A percentile compares a stretch with the other conserved stretches of the same genome.
Conservation (phyloP, 2,797 vertebrate species). For the Cossypha caffra region DNA sequence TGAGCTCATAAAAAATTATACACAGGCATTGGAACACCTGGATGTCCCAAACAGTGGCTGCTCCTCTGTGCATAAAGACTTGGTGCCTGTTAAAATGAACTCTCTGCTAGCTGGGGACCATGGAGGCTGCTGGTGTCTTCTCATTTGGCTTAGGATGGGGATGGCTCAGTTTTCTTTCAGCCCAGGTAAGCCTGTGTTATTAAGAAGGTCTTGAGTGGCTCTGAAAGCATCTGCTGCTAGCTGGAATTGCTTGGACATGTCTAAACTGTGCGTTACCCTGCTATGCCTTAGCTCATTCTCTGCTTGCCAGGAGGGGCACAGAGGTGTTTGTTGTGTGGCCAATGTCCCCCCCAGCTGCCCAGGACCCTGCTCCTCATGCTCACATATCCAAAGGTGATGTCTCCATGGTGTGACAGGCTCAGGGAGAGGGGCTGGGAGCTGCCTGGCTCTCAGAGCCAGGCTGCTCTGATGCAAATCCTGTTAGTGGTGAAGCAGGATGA, state of each 20-base stretch:
- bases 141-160: neutral
- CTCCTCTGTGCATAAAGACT: neutral
- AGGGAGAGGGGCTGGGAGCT: neutral
- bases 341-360: neutral
- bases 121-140: neutral
- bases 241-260: conserved; percentile 1
- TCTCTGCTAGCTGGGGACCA: neutral
- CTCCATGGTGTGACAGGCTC: neutral
- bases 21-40: neutral
- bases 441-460: neutral
- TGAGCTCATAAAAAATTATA: neutral
- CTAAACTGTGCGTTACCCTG: neutral
- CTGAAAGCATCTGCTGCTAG: conserved; percentile 27
- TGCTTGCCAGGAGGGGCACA: neutral
- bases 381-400: neutral
- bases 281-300: neutral
- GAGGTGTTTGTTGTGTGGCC: neutral
- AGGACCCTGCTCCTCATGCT: neutral
- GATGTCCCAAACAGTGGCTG: neutral
- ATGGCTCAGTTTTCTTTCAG: neutral
- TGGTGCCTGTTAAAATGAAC: neutral
- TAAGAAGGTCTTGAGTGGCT: neutral
- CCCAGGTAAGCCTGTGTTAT: neutral
- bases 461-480: conserved; percentile 24
- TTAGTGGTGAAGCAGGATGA: conserved; percentile 11